Evolutionary conservation across 1,140 invertebrate genomes (phyloP), one percentile per base, ranked within the genome.

Genomic region (Phortica variegata): DNA sequence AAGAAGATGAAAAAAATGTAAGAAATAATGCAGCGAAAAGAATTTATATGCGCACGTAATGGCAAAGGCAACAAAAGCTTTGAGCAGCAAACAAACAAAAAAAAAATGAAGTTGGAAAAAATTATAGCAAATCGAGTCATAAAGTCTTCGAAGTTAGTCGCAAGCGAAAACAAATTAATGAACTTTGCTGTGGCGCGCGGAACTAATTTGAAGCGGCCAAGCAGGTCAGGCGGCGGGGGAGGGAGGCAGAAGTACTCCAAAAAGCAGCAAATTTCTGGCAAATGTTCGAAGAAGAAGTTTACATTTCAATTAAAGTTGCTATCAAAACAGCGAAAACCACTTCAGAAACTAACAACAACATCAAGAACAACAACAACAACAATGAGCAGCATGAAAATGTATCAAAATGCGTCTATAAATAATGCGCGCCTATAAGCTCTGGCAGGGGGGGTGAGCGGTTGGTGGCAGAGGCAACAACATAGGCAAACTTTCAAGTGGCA

Each of bases 281-380:
- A n/a, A n/a, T n/a, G n/a, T 34, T 38, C 13, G 13, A 38, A 18
- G 4, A 7, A 43, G 32, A 33, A 60, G 57, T 71, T 68, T 72
- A 68, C 66, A 71, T 68, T 71, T 71, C 68, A 71, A 68, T 68
- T 68, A 65, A 66, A 66, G 61, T 31, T 31, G 36, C 45, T 49
- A 51, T 49, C 52, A 45, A 48, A 58, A 71, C 66, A 71, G 54
- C 63, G 56, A 52, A 71, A 71, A 71, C 60, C 66, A 71, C 66
- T 71, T 71, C 31, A 43, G 19, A 17, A 39, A 19, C 15, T 23
- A 39, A 17, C 33, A 26, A 20, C 34, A 19, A 42, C 29, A 34
- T 42, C 47, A 33, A 49, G 23, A 21, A 32, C 39, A 41, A 49
- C 40, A 42, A 17, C 38, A 19, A 10, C 38, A 15, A 40, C n/a